Evolutionary conservation across 2,797 vertebrate species (phyloP).

Genomic region (Sebastes glaucus): DNA sequence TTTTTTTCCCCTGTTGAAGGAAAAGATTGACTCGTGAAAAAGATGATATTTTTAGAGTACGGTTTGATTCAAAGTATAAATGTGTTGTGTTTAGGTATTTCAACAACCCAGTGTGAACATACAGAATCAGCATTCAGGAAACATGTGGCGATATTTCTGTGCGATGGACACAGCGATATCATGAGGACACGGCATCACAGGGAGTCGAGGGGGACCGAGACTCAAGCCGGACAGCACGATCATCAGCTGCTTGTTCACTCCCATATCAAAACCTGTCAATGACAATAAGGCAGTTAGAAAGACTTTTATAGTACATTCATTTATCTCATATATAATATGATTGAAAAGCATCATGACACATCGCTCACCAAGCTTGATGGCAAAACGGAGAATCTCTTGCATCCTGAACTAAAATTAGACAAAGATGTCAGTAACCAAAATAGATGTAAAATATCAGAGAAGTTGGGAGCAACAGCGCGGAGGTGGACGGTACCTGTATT

Average conservation of each 20-base stretch:
- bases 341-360: not conserved
- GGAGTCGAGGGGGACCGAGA: constrained; percentile 92
- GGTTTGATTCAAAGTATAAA: not conserved
- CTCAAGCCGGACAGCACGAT: constrained; percentile 86
- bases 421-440: constrained; percentile 21
- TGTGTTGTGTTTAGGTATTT: not conserved
- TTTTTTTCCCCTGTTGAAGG: not conserved
- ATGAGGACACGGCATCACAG: constrained; percentile 78
- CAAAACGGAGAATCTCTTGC: constrained; percentile 85
- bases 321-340: not conserved
- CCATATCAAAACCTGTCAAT: constrained; percentile 85
- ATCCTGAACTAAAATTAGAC: constrained; percentile 81
- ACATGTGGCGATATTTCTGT: constrained; percentile 78
- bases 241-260: constrained; percentile 94
- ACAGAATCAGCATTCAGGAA: constrained; percentile 36
- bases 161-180: constrained; percentile 59
- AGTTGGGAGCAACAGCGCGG: not conserved
- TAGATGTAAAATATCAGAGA: not conserved
- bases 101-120: not conserved
- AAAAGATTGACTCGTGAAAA: not conserved
- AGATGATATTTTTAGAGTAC: not conserved
- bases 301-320: not conserved
- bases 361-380: constrained; percentile 83
- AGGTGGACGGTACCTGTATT: constrained; percentile 84
- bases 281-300: not conserved